phyloP scores from a whole-genome alignment of 2,113 vertebrate genomes.

The Lepisosteus oculatus region DNA sequence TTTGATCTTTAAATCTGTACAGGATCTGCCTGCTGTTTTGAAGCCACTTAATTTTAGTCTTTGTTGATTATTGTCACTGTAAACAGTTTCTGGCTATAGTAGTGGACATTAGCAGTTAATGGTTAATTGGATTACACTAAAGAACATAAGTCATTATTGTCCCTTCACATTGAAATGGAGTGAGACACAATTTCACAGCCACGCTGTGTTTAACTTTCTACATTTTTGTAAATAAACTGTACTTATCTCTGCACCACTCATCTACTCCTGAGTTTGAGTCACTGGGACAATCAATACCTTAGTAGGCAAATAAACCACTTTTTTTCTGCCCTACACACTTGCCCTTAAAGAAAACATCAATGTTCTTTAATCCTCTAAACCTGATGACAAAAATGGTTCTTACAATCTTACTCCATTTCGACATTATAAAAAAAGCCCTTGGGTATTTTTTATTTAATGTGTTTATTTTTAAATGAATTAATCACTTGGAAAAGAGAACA shows the following conservation, averaged over 20 bases:
- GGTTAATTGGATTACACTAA: constrained; percentile 65
- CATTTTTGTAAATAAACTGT: constrained; percentile 38
- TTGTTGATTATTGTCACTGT: too few species aligned
- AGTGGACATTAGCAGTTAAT: constrained; percentile 43
- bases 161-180: constrained; percentile 22
- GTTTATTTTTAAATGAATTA: too few species aligned
- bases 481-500: constrained; percentile 16
- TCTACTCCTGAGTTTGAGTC: background rate
- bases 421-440: too few species aligned
- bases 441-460: too few species aligned
- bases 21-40: too few species aligned
- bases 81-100: constrained; percentile 13
- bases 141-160: constrained; percentile 44
- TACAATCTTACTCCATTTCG: too few species aligned
- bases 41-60: too few species aligned
- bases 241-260: constrained; percentile 30
- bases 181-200: constrained; percentile 29
- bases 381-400: too few species aligned
- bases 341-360: background rate
- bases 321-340: background rate
- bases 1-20: too few species aligned
- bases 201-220: constrained; percentile 32
- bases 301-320: background rate
- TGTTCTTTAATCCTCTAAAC: too few species aligned
- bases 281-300: constrained; percentile 18